phyloP scores from a whole-genome alignment of 2,888 invertebrate species.

The Tridacna crocea region DNA sequence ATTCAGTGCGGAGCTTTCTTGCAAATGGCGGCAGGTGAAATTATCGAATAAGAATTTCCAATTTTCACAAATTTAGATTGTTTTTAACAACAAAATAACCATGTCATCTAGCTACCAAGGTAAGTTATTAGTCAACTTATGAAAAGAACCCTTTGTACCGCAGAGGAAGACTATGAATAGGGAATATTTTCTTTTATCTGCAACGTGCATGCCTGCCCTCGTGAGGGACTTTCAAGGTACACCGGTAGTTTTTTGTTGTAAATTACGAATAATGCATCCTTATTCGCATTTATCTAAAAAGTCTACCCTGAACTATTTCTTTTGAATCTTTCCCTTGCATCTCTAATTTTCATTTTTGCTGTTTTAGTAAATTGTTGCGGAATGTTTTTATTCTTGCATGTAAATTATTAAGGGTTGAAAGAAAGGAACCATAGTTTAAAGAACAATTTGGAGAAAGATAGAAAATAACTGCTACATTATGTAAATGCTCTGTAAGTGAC shows the following conservation, averaged over 20 bases:
- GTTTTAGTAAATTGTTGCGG: no score
- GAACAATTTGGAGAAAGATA: no score
- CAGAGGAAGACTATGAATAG: neutral
- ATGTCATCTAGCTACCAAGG: slow-evolving; percentile 28
- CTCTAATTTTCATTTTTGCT: no score
- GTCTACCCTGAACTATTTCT: no score
- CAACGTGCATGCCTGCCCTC: slow-evolving; percentile 17
- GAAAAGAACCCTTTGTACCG: neutral
- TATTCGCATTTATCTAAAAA: no score
- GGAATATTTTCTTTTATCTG: neutral
- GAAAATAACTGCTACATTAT: no score
- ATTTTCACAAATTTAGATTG: neutral
- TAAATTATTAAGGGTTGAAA: no score
- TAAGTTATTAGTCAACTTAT: neutral
- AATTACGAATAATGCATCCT: no score
- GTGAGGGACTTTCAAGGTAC: neutral
- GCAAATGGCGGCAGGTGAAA: slow-evolving; percentile 23
- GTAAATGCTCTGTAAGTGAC: no score
- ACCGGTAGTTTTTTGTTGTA: neutral
- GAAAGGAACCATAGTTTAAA: no score
- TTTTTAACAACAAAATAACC: neutral
- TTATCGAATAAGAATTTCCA: slow-evolving; percentile 21
- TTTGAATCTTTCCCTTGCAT: no score
- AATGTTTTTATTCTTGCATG: no score
- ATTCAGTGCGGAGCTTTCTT: slow-evolving; percentile 12